These are phyloP conservation scores for Nannospalax galili DNA, from an alignment of 2,113 vertebrate genomes.

Conservation along the genomic window DNA sequence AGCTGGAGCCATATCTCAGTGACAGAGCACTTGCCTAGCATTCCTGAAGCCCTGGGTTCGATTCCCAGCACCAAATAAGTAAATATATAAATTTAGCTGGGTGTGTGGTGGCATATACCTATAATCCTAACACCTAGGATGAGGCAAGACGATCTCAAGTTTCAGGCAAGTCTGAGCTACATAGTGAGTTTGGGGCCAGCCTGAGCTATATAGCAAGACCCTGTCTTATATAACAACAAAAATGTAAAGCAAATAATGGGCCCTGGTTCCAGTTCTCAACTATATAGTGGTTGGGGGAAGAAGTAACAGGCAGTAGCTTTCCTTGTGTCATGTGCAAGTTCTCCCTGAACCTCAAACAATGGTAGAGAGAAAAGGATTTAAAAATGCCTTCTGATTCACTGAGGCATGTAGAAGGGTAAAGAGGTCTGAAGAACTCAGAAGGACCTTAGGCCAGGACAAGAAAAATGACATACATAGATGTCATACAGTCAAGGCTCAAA, in stretches of 20 bases:
- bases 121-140: background rate
- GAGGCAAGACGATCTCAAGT: background rate
- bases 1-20: background rate
- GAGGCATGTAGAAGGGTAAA: background rate
- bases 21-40: background rate
- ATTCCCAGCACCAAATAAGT: background rate
- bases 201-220: background rate
- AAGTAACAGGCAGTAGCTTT: background rate
- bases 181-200: background rate
- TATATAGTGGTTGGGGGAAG: background rate
- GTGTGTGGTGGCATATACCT: background rate
- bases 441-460: background rate
- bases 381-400: background rate
- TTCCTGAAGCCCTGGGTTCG: background rate
- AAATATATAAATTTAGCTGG: background rate
- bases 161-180: background rate
- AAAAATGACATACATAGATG: background rate
- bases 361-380: background rate
- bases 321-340: background rate
- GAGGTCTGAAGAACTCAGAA: background rate
- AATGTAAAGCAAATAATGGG: background rate
- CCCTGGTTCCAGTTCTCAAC: background rate
- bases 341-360: background rate
- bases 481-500: background rate
- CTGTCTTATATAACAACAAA: background rate